phyloP scores from a whole-genome alignment of 2,113 vertebrate genomes.

The Thunnus maccoyii region DNA sequence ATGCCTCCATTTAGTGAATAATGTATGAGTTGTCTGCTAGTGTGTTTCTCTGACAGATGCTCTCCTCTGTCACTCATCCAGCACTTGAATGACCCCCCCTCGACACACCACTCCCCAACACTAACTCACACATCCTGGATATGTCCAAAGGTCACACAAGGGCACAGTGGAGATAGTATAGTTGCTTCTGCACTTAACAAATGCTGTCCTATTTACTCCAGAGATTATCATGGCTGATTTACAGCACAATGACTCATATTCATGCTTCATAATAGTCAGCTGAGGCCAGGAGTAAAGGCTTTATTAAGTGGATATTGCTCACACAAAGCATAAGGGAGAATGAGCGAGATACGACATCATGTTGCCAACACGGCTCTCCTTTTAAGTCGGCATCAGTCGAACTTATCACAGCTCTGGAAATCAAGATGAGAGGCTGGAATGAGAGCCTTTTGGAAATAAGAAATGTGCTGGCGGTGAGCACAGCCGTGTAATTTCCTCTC shows the following conservation, averaged over 20 bases:
- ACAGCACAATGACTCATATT: conserved; percentile 17
- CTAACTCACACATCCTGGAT: conserved; percentile 20
- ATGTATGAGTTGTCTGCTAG: conserved; percentile 75
- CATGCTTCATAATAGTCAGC: conserved; percentile 12
- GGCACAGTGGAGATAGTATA: conserved; percentile 32
- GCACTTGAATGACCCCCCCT: conserved; percentile 12
- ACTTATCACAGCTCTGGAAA: conserved; percentile 71
- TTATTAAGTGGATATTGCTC: conserved; percentile 54
- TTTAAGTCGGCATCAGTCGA: conserved; percentile 64
- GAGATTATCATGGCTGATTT: background rate
- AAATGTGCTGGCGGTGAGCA: conserved; percentile 56
- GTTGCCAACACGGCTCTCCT: conserved; percentile 36
- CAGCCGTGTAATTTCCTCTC: conserved; percentile 78
- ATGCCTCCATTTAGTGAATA: conserved; percentile 74
- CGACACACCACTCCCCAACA: conserved; percentile 5
- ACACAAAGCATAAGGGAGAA: conserved; percentile 47
- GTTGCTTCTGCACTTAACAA: conserved; percentile 20
- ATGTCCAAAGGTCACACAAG: conserved; percentile 73
- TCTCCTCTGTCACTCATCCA: conserved; percentile 79
- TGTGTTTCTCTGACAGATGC: conserved; percentile 78
- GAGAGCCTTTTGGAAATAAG: conserved; percentile 63
- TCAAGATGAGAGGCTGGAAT: conserved; percentile 65
- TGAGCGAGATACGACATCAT: conserved; percentile 12
- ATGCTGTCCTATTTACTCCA: background rate
- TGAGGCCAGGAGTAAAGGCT: conserved; percentile 27